Percentiles rank a stretch among this genome's conserved stretches.
phyloP scores from a whole-genome alignment of 2,113 vertebrate species.

The Eulacestoma nigropectus region DNA sequence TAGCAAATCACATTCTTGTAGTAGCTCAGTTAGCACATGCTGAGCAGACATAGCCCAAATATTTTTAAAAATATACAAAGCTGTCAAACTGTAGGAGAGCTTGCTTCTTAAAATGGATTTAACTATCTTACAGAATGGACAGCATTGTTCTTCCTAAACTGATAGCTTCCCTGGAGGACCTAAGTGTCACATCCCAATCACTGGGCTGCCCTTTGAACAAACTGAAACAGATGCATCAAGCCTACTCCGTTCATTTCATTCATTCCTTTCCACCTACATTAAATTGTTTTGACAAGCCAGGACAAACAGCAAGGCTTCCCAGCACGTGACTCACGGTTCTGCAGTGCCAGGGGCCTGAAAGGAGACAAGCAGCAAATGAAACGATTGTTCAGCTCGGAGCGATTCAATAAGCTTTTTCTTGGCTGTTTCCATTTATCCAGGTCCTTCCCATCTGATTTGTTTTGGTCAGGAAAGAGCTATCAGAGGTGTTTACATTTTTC shows the following conservation, averaged over 20 bases:
- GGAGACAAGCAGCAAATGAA: constrained; percentile 42
- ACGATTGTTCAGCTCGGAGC: constrained; percentile 31
- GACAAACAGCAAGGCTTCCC: constrained; percentile 60
- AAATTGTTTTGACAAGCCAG: constrained; percentile 70
- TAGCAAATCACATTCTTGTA: background rate
- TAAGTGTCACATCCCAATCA: background rate
- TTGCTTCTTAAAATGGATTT: background rate
- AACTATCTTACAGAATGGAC: background rate
- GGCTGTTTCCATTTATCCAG: background rate
- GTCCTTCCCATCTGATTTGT: background rate
- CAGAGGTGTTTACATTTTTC: background rate
- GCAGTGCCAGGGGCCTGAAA: constrained; percentile 20
- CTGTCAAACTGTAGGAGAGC: background rate
- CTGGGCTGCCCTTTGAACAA: background rate
- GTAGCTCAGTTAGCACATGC: background rate
- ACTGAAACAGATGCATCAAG: constrained; percentile 57
- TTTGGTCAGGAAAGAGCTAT: background rate
- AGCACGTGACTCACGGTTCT: background rate
- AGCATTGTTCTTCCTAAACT: background rate
- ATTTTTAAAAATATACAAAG: constrained; percentile 25
- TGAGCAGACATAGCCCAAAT: constrained; percentile 2
- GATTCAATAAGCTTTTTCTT: constrained; percentile 1
- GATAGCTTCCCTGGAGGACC: background rate
- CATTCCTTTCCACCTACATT: constrained; percentile 68
- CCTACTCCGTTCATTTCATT: constrained; percentile 58